These are phyloP conservation scores for Agonopterix alstromeriana DNA, from an alignment of 2,888 invertebrate genomes.

Conservation along the genomic window DNA sequence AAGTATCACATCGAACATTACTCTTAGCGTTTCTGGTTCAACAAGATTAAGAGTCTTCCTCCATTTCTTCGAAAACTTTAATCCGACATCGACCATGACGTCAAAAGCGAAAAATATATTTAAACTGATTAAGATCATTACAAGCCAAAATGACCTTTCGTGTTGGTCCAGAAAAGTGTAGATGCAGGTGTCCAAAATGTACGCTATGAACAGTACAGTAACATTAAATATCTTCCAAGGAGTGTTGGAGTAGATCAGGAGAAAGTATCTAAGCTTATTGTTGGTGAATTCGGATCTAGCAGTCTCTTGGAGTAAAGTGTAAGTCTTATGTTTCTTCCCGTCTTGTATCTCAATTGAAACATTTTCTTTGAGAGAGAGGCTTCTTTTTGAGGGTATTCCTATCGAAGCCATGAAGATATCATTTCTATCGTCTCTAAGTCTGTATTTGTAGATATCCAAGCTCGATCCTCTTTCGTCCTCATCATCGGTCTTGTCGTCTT, in stretches of 20 bases:
- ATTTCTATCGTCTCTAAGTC: constrained; percentile 30
- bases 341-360: constrained; percentile 31
- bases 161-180: constrained; percentile 46
- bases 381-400: background rate
- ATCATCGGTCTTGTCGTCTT: background rate
- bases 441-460: constrained; percentile 49
- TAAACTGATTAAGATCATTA: constrained; percentile 41
- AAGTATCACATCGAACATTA: constrained; percentile 46
- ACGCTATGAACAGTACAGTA: constrained; percentile 45
- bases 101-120: constrained; percentile 53
- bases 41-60: constrained; percentile 61
- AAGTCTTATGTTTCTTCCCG: constrained; percentile 42
- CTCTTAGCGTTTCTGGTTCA: constrained; percentile 50
- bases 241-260: constrained; percentile 53
- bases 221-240: constrained; percentile 57
- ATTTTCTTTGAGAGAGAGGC: no score
- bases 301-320: constrained; percentile 56
- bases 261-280: constrained; percentile 44
- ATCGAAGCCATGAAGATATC: constrained; percentile 22
- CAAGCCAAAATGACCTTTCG: constrained; percentile 39
- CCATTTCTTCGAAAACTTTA: constrained; percentile 62
- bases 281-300: constrained; percentile 44
- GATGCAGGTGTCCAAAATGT: constrained; percentile 52
- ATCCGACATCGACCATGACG: constrained; percentile 47
- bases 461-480: constrained; percentile 10